Percentiles rank a stretch among this genome's conserved stretches.
Evolutionary conservation across 2,797 vertebrate species (phyloP).

Genomic region (Lithobates pipiens): DNA sequence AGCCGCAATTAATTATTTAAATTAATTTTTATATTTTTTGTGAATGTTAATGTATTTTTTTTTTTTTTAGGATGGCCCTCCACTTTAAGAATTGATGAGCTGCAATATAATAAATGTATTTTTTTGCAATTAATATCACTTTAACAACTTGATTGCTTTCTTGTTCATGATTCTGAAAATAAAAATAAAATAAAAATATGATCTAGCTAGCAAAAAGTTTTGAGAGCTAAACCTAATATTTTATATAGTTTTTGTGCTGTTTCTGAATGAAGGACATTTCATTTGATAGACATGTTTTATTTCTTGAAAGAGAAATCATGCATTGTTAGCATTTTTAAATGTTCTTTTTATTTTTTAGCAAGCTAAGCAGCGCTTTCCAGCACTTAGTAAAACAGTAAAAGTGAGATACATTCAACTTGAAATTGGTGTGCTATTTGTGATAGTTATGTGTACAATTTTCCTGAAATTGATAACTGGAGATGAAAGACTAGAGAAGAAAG

Average conservation of each 20-base stretch:
- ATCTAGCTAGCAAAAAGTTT: no score
- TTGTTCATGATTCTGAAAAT: no score
- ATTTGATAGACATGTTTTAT: slow-evolving; percentile 6
- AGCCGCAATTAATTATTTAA: no score
- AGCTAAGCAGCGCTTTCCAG: slow-evolving; percentile 26
- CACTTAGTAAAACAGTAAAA: slow-evolving; percentile 21
- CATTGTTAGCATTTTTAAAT: slow-evolving; percentile 29
- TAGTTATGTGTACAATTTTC: slow-evolving; percentile 57
- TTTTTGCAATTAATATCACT: no score
- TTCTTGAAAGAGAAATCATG: not conserved
- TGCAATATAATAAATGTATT: no score
- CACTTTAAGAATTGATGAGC: no score
- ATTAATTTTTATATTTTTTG: no score
- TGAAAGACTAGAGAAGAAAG: slow-evolving; percentile 57
- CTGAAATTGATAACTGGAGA: slow-evolving; percentile 59
- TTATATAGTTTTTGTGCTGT: not conserved
- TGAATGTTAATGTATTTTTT: no score
- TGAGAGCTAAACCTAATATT: not conserved
- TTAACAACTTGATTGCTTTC: no score
- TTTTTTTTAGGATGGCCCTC: no score
- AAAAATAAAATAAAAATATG: no score
- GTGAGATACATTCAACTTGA: slow-evolving; percentile 45
- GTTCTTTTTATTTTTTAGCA: slow-evolving; percentile 17
- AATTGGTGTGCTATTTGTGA: slow-evolving; percentile 57
- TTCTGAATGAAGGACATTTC: not conserved